Conservation (phyloP, 1,140 invertebrate species). For the Eriosoma lanigerum region DNA sequence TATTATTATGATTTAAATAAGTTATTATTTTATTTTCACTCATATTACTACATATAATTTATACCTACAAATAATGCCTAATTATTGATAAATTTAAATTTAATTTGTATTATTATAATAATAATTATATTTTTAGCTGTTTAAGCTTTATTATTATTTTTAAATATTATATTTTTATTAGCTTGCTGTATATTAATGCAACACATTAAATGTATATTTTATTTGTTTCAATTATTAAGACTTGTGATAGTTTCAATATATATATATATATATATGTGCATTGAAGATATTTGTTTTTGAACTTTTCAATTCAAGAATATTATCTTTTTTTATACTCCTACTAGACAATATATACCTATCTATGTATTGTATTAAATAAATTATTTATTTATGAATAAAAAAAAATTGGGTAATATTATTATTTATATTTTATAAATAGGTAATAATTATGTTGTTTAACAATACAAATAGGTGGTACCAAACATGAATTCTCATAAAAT, state of each 20-base stretch:
- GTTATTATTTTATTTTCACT: conserved; percentile 2
- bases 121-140: conserved; percentile 33
- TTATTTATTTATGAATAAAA: conserved; percentile 41
- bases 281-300: conserved; percentile 42
- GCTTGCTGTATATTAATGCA: conserved; percentile 6
- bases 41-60: conserved; percentile 19
- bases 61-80: background rate
- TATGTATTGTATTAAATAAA: conserved; percentile 40
- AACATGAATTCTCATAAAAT: too few relatives aligned
- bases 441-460: too few relatives aligned
- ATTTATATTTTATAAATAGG: background rate
- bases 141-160: conserved; percentile 29
- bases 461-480: too few relatives aligned
- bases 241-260: conserved; percentile 47
- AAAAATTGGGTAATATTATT: background rate
- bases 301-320: conserved; percentile 36
- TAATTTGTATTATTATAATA: background rate
- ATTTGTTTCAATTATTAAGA: conserved; percentile 46
- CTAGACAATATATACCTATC: conserved; percentile 42
- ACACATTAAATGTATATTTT: conserved; percentile 15
- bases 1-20: too few relatives aligned
- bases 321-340: conserved; percentile 51
- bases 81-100: conserved; percentile 5
- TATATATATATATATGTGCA: background rate
- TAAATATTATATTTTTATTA: conserved; percentile 33